Conservation (phyloP, 2,888 invertebrate species). For the Xanthorhoe designata region DNA sequence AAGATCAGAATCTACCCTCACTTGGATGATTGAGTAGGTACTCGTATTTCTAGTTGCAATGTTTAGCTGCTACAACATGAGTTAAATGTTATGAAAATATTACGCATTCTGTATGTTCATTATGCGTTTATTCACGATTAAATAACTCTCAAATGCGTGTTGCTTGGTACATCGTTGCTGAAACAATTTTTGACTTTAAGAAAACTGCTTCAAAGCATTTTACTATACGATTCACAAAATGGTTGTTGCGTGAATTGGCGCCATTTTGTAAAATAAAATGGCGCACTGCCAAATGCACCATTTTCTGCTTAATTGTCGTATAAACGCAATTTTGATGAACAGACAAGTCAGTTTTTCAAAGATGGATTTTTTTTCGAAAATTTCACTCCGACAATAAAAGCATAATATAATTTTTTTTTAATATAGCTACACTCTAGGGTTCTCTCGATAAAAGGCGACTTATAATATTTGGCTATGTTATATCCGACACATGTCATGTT, state of each 20-base stretch:
- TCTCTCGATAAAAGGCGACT: constrained; percentile 14
- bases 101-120: not conserved
- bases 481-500: not conserved
- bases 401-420: not conserved
- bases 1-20: not conserved
- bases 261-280: no score
- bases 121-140: not conserved
- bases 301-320: no score
- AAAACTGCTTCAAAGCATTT: no score
- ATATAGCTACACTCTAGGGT: constrained; percentile 1
- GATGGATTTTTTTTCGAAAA: not conserved
- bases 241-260: no score
- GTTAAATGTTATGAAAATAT: not conserved
- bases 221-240: no score
- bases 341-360: not conserved
- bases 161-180: not conserved
- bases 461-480: constrained; percentile 7
- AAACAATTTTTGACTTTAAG: no score
- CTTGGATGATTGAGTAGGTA: no score
- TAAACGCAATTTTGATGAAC: not conserved
- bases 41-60: no score
- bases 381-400: not conserved
- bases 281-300: no score
- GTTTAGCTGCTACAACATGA: not conserved
- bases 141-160: not conserved